phyloP scores from a whole-genome alignment of 2,888 invertebrate species.

The Empis stercorea region DNA sequence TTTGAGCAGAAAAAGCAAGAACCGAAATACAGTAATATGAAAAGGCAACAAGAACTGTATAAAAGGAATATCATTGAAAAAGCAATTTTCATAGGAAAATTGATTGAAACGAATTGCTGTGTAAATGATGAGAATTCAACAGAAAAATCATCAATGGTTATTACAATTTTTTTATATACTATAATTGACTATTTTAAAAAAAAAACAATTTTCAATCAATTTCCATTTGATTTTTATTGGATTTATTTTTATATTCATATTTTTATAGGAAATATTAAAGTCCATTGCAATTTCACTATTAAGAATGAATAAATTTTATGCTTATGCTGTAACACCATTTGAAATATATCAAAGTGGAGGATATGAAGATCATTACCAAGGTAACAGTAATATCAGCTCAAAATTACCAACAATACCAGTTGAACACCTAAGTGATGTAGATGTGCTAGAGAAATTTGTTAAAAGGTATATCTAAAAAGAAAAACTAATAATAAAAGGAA shows the following conservation, averaged over 20 bases:
- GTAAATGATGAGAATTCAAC: not conserved
- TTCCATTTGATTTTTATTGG: too few relatives aligned
- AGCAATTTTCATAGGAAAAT: slow-evolving; percentile 34
- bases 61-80: slow-evolving; percentile 16
- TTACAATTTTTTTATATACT: not conserved
- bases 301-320: slow-evolving; percentile 32
- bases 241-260: too few relatives aligned
- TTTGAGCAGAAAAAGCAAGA: too few relatives aligned
- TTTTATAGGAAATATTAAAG: slow-evolving; percentile 22
- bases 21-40: too few relatives aligned
- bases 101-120: slow-evolving; percentile 29
- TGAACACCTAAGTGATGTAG: slow-evolving; percentile 39
- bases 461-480: slow-evolving; percentile 50
- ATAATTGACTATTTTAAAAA: not conserved
- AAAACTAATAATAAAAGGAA: too few relatives aligned
- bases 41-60: not conserved
- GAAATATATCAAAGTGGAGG: slow-evolving; percentile 23
- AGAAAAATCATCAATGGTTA: not conserved
- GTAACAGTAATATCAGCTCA: not conserved
- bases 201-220: too few relatives aligned
- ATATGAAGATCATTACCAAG: not conserved
- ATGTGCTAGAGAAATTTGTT: slow-evolving; percentile 74
- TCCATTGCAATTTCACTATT: slow-evolving; percentile 32
- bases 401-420: slow-evolving; percentile 33
- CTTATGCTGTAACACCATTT: slow-evolving; percentile 33